These are phyloP conservation scores for Rattus norvegicus DNA, from an alignment of 2,113 vertebrate species.

Conservation along the genomic window GRCr8 NC_086039.1:62869501-62870000, in stretches of 20 bases:
- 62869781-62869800: not conserved
- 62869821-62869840: conserved; percentile 8
- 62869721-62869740: not conserved
- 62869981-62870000: too few species aligned
- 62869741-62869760: not conserved
- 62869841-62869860: conserved; percentile 9
- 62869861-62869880: not conserved
- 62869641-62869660: conserved; percentile 20
- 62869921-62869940: too few species aligned
- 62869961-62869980: too few species aligned
- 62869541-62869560: conserved; percentile 64
- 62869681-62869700: conserved; percentile 1
- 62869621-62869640: conserved; percentile 58
- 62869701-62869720: conserved; percentile 3
- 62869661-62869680: not conserved
- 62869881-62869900: too few species aligned
- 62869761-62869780: conserved; percentile 43
- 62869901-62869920: too few species aligned
- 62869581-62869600: conserved; percentile 45
- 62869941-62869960: too few species aligned
- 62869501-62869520: not conserved
- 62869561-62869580: conserved; percentile 64
- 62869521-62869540: not conserved
- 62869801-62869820: not conserved
- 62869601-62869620: conserved; percentile 50